A percentile compares a stretch with the other conserved stretches of the same genome.
Conservation (phyloP, 92 coral and sea anemone genomes). For the Heliopora coerulea region DNA sequence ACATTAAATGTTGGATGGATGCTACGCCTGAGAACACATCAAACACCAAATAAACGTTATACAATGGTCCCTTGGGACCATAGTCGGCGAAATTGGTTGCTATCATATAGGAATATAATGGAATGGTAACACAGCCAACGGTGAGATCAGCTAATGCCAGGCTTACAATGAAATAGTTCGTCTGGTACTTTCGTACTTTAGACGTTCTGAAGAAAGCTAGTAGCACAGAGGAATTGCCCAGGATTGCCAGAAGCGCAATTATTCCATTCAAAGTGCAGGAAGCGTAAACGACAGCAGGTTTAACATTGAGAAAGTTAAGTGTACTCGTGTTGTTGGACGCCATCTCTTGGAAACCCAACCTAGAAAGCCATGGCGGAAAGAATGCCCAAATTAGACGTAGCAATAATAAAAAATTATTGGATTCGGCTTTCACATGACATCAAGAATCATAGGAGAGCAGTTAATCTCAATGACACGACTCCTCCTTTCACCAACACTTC, state of each 20-base stretch:
- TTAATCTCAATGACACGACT: too few species aligned
- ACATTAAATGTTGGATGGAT: constrained; percentile 21
- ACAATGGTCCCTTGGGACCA: not conserved
- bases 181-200: constrained; percentile 15
- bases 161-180: constrained; percentile 19
- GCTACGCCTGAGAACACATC: constrained; percentile 23
- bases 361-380: too few species aligned
- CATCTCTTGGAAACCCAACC: too few species aligned
- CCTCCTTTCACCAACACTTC: too few species aligned
- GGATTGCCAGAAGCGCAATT: not conserved
- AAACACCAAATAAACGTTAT: constrained; percentile 1
- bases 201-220: constrained; percentile 15
- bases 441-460: too few species aligned
- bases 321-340: too few species aligned
- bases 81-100: not conserved
- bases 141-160: constrained; percentile 24
- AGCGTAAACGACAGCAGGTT: not conserved
- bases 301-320: too few species aligned
- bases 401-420: too few species aligned
- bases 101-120: constrained; percentile 3
- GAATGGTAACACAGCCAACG: constrained; percentile 14
- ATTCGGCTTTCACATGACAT: too few species aligned
- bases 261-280: not conserved
- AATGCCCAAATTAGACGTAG: too few species aligned
- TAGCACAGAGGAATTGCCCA: constrained; percentile 17